Evolutionary conservation across 2,888 invertebrate genomes (phyloP), one percentile per base, ranked within the genome.

Genomic region (Papilio demoleus): DNA sequence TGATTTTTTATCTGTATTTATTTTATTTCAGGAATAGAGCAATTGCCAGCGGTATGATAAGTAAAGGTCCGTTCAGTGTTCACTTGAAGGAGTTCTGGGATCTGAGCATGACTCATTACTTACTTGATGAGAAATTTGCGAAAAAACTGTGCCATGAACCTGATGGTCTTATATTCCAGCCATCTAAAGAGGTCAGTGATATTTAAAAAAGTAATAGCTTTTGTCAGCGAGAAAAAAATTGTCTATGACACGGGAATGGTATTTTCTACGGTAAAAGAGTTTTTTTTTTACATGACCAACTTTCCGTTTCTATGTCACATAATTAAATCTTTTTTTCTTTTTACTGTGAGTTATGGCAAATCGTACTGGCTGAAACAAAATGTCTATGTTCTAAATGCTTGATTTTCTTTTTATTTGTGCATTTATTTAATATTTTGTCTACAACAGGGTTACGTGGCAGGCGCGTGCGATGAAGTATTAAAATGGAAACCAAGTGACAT

Each of bases 121-220:
- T 97, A 58, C 87, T 97, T 4, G 95, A 96, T 14, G 97, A 97
- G 56, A 97, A 97, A 81, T 99, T 99, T 88, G 95, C 96, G 0
- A 95, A 95, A 75, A 94, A 95, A 40, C 91, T 99, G 19, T 94
- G 95, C 0, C 99, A 99, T 82, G 99, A 99, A 85, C 99, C 99
- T 0, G 99, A 99, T 82, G 99, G 99, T 22, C 94, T 99, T 14
- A 98, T 99, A 80, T 99, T 99, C 85, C 99, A 99, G 84, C 99
- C 99, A 0, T 94, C 96, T 0, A 93, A 94, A 72, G 97, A 96
- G 85, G 97, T 97, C 84, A 66, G 71, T 69, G 1, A 31, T 31
- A 50, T 17, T 58, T 70, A 14, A 63, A 38, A 6, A 31, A 31
- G n/a, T n/a, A n/a, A n/a, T n/a, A n/a, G n/a, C n/a, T n/a, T n/a